Base-by-base conservation (phyloP, 2,113 vertebrate genomes). In the Corythoichthys haematopterus region DNA sequence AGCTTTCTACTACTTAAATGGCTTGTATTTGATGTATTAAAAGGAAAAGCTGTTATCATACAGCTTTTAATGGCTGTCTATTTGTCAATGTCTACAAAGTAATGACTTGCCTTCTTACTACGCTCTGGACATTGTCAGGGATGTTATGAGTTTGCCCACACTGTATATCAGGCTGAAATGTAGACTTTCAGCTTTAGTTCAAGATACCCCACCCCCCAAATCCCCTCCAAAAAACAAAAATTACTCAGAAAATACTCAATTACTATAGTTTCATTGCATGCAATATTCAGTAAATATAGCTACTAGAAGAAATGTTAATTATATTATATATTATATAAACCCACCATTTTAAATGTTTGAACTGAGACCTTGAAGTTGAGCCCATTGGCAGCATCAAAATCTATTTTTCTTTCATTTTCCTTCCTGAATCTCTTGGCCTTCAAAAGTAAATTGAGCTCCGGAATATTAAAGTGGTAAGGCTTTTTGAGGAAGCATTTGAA, bases 1-100 rank as follows among this genome's bases (percentile, higher is more conserved):
- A 81, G 72, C 69, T 71, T 66, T 71, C 68, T 78, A 57, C 80
- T 77, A 60, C 77, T 67, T 83, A 70, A 83, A 82, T 69, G 12
- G 64, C 37, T 69, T 48, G 70, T 63, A 71, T 74, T 77, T 83
- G 71, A 67, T 66, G 60, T 73, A 79, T 81, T 69, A 66, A 69
- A 37, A 38, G 48, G 66, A 81, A 72, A 82, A 59, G 55, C 38
- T 62, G 47, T 28, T 80, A 56, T 74, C 73, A 82, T 74, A 73
- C 75, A 78, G 58, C 72, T 51, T 51, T 72, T 33, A 11, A 28
- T 55, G 28, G 8, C 6, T 10, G n/a, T 53, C 51, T 55, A 33
- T 3, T 55, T 33, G 28, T 55, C 3, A 53, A 53, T 53, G 3
- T 53, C 15, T 6, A 20, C 20, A 8, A 53, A 53, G 50, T 52